Conservation (phyloP, 2,113 vertebrate genomes). For the Rhinopomastus cyanomelas region DNA sequence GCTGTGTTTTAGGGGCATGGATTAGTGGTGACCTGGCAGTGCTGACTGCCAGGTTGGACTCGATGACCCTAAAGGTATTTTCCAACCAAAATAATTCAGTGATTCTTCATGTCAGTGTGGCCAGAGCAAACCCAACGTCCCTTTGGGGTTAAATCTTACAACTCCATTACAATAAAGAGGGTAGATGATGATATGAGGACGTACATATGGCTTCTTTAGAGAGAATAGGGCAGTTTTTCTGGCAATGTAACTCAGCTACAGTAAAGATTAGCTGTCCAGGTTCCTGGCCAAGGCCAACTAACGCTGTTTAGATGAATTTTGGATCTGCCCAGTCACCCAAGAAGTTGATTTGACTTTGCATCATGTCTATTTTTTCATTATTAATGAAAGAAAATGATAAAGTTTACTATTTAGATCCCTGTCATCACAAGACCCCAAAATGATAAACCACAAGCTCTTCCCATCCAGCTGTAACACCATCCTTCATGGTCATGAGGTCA, state of each 20-base stretch:
- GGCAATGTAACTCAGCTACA: background rate
- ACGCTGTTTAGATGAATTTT: background rate
- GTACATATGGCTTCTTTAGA: accelerated
- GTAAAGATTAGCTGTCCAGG: background rate
- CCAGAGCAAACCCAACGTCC: too few species aligned
- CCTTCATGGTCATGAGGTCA: background rate
- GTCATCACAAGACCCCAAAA: background rate
- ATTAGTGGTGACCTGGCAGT: too few species aligned
- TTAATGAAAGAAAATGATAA: background rate
- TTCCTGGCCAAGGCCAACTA: background rate
- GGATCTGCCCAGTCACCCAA: background rate
- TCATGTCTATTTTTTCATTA: background rate
- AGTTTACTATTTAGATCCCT: background rate
- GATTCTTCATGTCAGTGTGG: too few species aligned
- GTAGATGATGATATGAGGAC: background rate
- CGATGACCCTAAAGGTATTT: too few species aligned
- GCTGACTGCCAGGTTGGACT: too few species aligned
- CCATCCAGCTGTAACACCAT: background rate
- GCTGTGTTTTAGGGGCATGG: too few species aligned
- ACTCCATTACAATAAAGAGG: background rate
- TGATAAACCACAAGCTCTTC: background rate
- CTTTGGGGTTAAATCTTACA: background rate
- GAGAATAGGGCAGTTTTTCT: background rate
- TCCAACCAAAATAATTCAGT: too few species aligned
- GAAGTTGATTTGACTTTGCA: background rate